These are phyloP conservation scores for Melanotus villosus DNA, from an alignment of 2,888 invertebrate species.

Conservation along the genomic window DNA sequence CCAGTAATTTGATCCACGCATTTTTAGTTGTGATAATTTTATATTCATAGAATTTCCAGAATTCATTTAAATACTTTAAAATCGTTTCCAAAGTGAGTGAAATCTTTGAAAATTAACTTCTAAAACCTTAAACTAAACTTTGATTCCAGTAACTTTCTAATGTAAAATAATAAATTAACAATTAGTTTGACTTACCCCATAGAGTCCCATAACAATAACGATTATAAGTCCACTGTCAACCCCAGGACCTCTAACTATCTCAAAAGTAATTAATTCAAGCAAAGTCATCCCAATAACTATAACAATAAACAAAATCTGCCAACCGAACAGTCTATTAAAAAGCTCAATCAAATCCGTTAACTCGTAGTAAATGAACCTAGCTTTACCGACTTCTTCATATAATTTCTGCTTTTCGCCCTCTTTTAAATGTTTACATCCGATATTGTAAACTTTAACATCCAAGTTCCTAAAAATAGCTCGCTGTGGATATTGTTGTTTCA, in stretches of 20 bases:
- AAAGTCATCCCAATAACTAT: not conserved
- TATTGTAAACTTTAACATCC: no score
- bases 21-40: no score
- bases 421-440: no score
- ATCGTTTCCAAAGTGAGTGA: no score
- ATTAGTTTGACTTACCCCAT: not conserved
- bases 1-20: no score
- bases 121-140: no score
- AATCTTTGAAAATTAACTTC: no score
- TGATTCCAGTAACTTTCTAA: no score
- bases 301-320: slow-evolving; percentile 21
- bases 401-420: not conserved
- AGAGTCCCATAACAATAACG: not conserved
- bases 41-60: no score
- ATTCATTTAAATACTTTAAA: no score
- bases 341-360: not conserved
- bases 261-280: not conserved
- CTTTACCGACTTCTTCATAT: not conserved
- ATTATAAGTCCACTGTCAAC: not conserved
- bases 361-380: not conserved
- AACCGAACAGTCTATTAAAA: slow-evolving; percentile 24
- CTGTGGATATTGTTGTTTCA: not conserved
- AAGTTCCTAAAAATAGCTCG: no score
- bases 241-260: not conserved
- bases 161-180: not conserved